Base-by-base conservation (phyloP, 1,140 invertebrate genomes). In the Coenobita brevimanus region DNA sequence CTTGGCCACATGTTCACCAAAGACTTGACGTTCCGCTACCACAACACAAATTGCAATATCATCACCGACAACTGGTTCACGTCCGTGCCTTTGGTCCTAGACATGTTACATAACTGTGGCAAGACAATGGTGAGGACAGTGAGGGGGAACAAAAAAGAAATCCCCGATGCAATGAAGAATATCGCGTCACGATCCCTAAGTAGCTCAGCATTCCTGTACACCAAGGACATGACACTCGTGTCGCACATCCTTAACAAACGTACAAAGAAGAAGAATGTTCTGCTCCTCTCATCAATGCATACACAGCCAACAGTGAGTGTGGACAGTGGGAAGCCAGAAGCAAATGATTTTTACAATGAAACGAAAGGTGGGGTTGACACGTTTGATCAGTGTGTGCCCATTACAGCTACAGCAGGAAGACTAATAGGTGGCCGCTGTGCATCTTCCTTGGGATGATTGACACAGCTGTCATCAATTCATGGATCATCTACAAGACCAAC, bases 61-160 rank as follows among this genome's bases (percentile, higher is more conserved):
- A 91, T 89, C 33, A 81, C 84, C n/a, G 91, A 91, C 36, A 91
- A 91, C 46, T 91, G 75, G 82, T 91, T 91, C 80, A 90, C 89
- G n/a, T 73, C 57, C 24, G 82, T 90, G 33, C 38, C 27, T 2
- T 38, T 91, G 1, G 69, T 79, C 27, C 30, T 62, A 50, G 79
- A 90, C n/a, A 50, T 91, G 46, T 38, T 91, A 6, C 36, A 27
- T 27, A 86, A 73, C 24, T 15, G 17, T 76, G 84, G 89, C 79
- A 82, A 94, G 71, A 92, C 92, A 60, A 90, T 92, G 80, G 90
- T 93, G 21, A 93, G 93, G 36, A 93, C 93, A 27, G 78, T 94
- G 54, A 92, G 91, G 89, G 93, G 92, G 91, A 93, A 93, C 87
- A 93, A 93, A 92, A 89, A 88, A 80, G 88, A 93, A 88, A 92